Base-by-base conservation (phyloP, 2,797 vertebrate species). In the Telmatherina bonti region DNA sequence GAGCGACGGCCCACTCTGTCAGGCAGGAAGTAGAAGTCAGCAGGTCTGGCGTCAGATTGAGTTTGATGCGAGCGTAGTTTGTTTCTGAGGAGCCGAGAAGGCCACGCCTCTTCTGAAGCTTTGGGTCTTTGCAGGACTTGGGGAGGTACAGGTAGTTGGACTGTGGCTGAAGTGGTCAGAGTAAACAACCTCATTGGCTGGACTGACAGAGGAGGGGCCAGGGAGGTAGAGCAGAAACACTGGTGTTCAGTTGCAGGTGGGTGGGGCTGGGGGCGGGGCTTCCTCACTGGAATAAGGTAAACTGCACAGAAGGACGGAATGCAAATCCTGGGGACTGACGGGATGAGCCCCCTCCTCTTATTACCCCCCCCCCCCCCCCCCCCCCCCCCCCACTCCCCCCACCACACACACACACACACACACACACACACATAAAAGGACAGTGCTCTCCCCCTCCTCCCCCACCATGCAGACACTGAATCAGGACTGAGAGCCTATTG, bases 71-170 rank as follows among this genome's bases (percentile, higher is more conserved):
- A 43, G 36, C 15, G 16, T 41, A 16, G 38, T 38, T 38, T 38
- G 30, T 31, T 31, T 31, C 30, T 31, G 30, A 31, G 30, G 30
- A 31, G 30, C 33, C 9, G 33, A 35, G 33, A 9, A 35, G 33
- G 33, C 7, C 33, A 7, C 33, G 8, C 33, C 33, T 35, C 7
- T 35, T 35, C 52, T 81, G 38, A 82, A 85, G 87, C 78, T 84
- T 64, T 88, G 80, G 79, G 70, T 85, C 78, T 85, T 81, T 80
- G 62, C 89, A 91, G 91, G 90, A 90, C 67, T 62, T 83, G 59
- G 24, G 30, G 70, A 56, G 49, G 35, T 71, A 70, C 7, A 2
- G 33, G 33, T 85, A 90, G 84, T 81, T 35, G 86, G 83, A 91
- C 85, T 84, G 72, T 85, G 76, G 78, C 85, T n/a, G 70, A 78